phyloP scores from a whole-genome alignment of 2,888 invertebrate species.

The Erynnis tages region DNA sequence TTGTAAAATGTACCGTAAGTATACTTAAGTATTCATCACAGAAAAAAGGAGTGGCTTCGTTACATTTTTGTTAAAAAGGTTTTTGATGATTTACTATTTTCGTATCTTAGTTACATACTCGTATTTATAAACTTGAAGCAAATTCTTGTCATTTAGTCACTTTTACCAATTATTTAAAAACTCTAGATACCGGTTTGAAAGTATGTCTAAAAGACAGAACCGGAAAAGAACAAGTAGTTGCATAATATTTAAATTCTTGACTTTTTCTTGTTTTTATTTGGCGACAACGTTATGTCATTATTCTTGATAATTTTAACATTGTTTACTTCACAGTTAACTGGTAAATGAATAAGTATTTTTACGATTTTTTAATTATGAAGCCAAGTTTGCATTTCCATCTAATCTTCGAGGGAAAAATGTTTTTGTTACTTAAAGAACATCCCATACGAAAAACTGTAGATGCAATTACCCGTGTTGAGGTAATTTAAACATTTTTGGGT shows the following conservation, averaged over 20 bases:
- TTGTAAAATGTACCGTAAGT: no score
- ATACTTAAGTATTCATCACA: no score
- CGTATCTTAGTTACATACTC: background rate
- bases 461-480: no score
- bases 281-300: background rate
- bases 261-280: background rate
- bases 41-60: no score
- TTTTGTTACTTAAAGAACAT: no score
- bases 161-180: conserved; percentile 14
- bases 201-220: conserved; percentile 19
- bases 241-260: conserved; percentile 14
- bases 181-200: conserved; percentile 21
- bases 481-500: no score
- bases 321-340: background rate
- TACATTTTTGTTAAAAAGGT: no score
- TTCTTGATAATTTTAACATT: background rate
- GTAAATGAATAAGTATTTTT: background rate
- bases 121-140: background rate
- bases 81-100: no score
- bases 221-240: conserved; percentile 16
- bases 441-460: no score
- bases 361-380: no score
- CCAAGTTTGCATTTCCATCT: no score
- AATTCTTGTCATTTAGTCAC: background rate
- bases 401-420: no score